A percentile compares a stretch with the other conserved stretches of the same genome.
These are phyloP conservation scores for Physeter macrocephalus DNA, from an alignment of 2,113 vertebrate species.

Conservation along the genomic window DNA sequence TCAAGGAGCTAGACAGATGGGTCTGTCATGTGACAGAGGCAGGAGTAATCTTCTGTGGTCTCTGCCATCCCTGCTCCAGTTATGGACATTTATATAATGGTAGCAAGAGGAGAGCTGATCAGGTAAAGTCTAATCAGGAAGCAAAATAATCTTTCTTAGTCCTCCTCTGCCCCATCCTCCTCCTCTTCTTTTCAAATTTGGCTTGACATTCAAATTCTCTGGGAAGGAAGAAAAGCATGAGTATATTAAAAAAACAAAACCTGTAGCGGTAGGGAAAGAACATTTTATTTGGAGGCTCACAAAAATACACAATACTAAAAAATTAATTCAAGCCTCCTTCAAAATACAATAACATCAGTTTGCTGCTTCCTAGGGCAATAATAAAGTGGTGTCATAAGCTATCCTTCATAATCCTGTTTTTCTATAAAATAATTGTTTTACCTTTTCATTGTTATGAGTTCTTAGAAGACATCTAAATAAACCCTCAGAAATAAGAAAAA, in stretches of 20 bases:
- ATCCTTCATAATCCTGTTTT: constrained; percentile 25
- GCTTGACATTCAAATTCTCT: constrained; percentile 25
- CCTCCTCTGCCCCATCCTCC: no score
- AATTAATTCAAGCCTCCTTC: neutral
- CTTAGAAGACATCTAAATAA: constrained; percentile 34
- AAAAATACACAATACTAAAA: constrained; percentile 24
- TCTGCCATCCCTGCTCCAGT: neutral
- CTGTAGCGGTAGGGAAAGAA: neutral
- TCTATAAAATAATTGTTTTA: constrained; percentile 4
- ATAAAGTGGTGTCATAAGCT: neutral
- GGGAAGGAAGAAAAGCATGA: neutral
- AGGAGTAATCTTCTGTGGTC: neutral
- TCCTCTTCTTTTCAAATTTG: neutral
- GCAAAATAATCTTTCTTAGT: neutral
- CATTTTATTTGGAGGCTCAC: constrained; percentile 21
- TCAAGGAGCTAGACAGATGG: constrained; percentile 22
- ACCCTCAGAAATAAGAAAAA: constrained; percentile 17
- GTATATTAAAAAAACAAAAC: neutral
- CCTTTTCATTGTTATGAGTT: constrained; percentile 16
- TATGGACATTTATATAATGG: neutral
- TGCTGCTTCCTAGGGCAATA: constrained; percentile 41
- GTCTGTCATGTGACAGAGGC: neutral
- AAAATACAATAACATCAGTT: neutral
- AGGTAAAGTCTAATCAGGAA: neutral
- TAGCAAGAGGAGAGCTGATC: neutral